Conservation (phyloP, 2,113 vertebrate species). For the Leptocoma aspasia region DNA sequence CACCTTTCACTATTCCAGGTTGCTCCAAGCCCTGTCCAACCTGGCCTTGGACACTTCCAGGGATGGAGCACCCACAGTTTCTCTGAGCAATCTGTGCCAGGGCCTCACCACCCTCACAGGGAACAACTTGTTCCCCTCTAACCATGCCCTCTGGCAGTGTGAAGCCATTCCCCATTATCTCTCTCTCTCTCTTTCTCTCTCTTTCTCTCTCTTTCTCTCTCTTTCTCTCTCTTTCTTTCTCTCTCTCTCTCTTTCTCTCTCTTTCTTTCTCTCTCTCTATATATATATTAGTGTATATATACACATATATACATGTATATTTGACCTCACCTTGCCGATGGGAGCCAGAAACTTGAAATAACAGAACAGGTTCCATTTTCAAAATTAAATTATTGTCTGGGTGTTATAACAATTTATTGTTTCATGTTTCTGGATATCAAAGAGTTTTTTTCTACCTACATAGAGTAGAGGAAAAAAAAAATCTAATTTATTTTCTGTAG, state of each 20-base stretch:
- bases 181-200: not conserved
- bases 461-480: not conserved
- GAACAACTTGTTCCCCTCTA: not conserved
- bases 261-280: not conserved
- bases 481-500: slow-evolving; percentile 16
- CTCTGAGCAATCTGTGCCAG: not conserved
- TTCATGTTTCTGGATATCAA: not conserved
- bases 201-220: not conserved
- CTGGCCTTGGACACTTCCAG: not conserved
- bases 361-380: not conserved
- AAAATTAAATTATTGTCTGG: not conserved
- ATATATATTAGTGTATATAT: not conserved
- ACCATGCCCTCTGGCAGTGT: not conserved
- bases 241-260: no score
- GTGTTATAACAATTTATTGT: not conserved
- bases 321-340: not conserved
- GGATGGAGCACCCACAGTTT: not conserved
- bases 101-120: not conserved
- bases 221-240: not conserved
- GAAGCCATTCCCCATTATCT: not conserved
- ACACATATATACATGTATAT: not conserved
- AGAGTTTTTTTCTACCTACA: not conserved
- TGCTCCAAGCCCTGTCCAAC: fast-evolving
- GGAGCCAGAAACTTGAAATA: not conserved
- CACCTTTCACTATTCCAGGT: fast-evolving